Conservation (phyloP, 2,113 vertebrate genomes). For the Todiramphus chloris region DNA sequence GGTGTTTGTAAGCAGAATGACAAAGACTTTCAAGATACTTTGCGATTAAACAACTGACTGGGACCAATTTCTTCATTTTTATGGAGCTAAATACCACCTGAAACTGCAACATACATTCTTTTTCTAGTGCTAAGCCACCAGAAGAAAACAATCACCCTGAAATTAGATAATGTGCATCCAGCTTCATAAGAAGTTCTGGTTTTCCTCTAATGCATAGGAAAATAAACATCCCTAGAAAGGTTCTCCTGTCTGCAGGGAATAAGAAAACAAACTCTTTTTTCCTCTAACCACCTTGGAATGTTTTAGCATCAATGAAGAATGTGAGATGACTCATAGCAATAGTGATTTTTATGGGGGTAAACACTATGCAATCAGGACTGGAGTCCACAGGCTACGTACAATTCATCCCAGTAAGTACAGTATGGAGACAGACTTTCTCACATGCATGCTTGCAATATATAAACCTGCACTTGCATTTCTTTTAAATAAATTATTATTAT, state of each 20-base stretch:
- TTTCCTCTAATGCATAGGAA: not conserved
- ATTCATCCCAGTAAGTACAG: not conserved
- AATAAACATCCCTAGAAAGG: not conserved
- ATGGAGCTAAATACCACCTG: not conserved
- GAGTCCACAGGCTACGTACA: not conserved
- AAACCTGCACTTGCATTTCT: not conserved
- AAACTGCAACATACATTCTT: not conserved
- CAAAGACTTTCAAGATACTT: not conserved
- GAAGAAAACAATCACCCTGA: not conserved
- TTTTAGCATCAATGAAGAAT: not conserved
- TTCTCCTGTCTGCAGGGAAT: not conserved
- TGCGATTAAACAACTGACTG: not conserved
- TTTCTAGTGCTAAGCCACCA: not conserved
- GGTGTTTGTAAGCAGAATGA: not conserved
- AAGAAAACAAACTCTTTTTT: not conserved
- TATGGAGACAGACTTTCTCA: not conserved
- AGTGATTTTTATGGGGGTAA: not conserved
- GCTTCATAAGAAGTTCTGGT: not conserved
- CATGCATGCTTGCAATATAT: not conserved
- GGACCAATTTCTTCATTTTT: not conserved
- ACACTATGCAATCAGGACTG: not conserved
- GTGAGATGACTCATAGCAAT: not conserved
- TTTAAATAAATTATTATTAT: not conserved
- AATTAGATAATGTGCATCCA: not conserved
- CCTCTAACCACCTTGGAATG: not conserved